Base-by-base conservation (phyloP, 2,888 invertebrate species). In the Crioceris asparagi region DNA sequence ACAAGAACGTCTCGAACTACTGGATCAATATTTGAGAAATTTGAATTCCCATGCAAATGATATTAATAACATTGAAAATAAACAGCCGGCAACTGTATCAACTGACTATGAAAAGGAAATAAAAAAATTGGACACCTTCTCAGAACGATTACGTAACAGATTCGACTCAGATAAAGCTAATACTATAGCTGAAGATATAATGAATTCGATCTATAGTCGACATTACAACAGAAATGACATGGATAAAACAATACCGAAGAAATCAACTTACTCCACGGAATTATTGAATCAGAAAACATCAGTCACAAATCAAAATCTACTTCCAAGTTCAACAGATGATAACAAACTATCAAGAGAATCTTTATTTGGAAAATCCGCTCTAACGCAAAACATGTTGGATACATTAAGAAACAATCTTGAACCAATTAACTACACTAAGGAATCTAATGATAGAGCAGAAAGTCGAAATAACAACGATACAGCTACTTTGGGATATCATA, bases 151-250 rank as follows among this genome's bases (percentile, higher is more conserved):
- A n/a, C 33, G 41, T n/a, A 35, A 44, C 3, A 36, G 39, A 18
- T 46, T 41, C 35, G 32, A 41, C 18, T 37, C 46, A 4, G 52
- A 51, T 36, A 43, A 50, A 38, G 53, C 56, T 6, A 51, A 50
- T 29, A 46, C 49, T 11, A 47, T 55, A 19, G 58, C 56, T 10
- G 56, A 56, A 32, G 54, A 55, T 35, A 57, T 58, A 12, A 51
- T 58, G 47, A 49, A 49, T 27, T 53, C 58, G 4, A 56, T 55
- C 35, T 53, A 52, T 44, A 42, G 41, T 6, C 47, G 49, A 35
- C 45, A 50, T 38, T 50, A 51, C 30, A 45, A 47, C 31, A 52
- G 45, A 33, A 38, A 35, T 21, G 35, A 41, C 12, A 17, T 12
- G 12, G 25, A 17, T 7, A 34, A 36, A 21, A 18, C 31, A 38